phyloP scores from a whole-genome alignment of 2,797 vertebrate species.

The Tiaroga cobitis region DNA sequence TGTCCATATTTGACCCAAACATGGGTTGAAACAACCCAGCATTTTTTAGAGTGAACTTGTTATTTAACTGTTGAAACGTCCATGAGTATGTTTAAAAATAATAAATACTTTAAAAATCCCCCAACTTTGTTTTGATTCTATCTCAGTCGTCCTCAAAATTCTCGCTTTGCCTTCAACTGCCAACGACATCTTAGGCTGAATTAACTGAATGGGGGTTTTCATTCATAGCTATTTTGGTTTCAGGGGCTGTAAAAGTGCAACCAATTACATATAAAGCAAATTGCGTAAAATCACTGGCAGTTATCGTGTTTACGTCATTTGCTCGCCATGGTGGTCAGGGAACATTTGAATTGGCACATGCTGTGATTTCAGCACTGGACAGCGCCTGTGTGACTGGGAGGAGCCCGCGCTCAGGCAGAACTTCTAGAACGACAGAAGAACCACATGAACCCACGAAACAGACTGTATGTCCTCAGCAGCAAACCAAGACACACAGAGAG shows the following conservation, averaged over 20 bases:
- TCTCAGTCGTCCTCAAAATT: not conserved
- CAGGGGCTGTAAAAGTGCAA: not conserved
- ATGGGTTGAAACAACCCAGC: too few species aligned
- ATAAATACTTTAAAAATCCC: not conserved
- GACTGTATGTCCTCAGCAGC: constrained; percentile 10
- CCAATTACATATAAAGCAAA: not conserved
- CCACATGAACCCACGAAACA: not conserved
- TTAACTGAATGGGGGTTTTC: not conserved
- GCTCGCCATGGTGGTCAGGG: not conserved
- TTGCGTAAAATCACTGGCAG: not conserved
- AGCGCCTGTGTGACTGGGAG: constrained; percentile 69
- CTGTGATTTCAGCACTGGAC: constrained; percentile 60
- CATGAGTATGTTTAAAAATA: not conserved
- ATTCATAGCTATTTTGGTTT: not conserved
- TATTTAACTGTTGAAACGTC: not conserved
- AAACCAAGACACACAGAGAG: not conserved
- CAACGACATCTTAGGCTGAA: too few species aligned
- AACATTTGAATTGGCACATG: constrained; percentile 14
- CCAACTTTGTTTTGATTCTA: too few species aligned
- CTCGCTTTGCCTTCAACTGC: not conserved
- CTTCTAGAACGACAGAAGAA: constrained; percentile 11
- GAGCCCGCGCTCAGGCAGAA: constrained; percentile 63
- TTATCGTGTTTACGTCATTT: not conserved
- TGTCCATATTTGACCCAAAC: too few species aligned
- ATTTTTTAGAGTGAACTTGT: too few species aligned